phyloP scores from a whole-genome alignment of 2,797 vertebrate species.

The Falco cherrug region DNA sequence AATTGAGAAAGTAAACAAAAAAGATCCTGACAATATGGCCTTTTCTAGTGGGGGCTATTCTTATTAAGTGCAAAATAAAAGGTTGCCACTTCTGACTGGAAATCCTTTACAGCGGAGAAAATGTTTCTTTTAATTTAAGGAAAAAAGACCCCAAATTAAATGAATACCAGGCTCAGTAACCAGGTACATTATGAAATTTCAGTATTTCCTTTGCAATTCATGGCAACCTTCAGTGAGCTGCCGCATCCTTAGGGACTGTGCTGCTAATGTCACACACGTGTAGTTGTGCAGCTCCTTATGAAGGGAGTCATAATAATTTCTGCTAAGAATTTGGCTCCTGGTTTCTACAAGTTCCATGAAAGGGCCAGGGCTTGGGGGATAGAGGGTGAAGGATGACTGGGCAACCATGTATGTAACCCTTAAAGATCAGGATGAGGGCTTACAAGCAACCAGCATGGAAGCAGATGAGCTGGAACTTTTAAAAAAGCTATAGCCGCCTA shows the following conservation, averaged over 20 bases:
- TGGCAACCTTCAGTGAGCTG: constrained; percentile 33
- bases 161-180: neutral
- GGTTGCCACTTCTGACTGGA: constrained; percentile 38
- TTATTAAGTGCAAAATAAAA: constrained; percentile 66
- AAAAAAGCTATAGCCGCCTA: neutral
- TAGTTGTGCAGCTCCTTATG: neutral
- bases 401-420: neutral
- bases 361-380: neutral
- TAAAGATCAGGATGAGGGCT: neutral
- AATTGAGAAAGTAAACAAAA: constrained; percentile 78
- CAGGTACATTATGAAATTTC: constrained; percentile 61
- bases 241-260: constrained; percentile 40
- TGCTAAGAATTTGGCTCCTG: neutral
- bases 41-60: constrained; percentile 55
- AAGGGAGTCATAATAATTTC: neutral
- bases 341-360: neutral
- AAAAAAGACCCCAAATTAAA: neutral
- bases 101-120: neutral
- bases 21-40: constrained; percentile 66
- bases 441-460: neutral
- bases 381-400: neutral
- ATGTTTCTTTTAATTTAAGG: neutral
- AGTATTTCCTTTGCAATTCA: constrained; percentile 59
- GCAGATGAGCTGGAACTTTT: neutral
- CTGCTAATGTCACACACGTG: constrained; percentile 3